Evolutionary conservation across 2,797 vertebrate genomes (phyloP), one percentile per base, ranked within the genome.

Genomic region (Rhinichthys osculus): DNA sequence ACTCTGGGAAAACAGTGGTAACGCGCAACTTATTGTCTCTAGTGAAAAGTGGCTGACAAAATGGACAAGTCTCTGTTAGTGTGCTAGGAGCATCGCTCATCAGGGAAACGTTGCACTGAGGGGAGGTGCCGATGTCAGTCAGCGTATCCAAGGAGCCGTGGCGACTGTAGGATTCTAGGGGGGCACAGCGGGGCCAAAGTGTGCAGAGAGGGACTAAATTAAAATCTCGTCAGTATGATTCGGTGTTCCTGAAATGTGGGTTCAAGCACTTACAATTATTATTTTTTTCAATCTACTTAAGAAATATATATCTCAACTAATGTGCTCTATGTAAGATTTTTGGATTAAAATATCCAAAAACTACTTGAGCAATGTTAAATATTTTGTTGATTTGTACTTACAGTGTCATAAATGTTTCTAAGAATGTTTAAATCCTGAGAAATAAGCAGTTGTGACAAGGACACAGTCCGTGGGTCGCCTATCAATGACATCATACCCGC

Each of bases 51-150:
- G 81, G 30, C 72, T 69, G 57, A 64, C 52, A 64, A 62, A 47
- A 72, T 44, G 64, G 9, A 44, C 62, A 77, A 82, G 85, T 78
- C 50, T 86, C 30, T 66, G 71, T 81, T 62, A 50, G n/a, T 40
- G 38, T 47, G 79, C 54, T 78, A 52, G 35, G 44, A 44, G 62
- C 85, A 82, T 77, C 62, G 35, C 17, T 86, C 81, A 64, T 33
- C 27, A 17, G 74, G 81, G 85, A 79, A 47, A 52, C 85, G 81
- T 40, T 72, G 73, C 57, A n/a, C 52, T 74, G 81, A 88, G 84
- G 87, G 87, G 84, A 80, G 87, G 87, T 62, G 84, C 84, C 44
- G 69, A 62, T 80, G 84, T 88, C 84, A 88, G 17, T 83, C 81
- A 47, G 38, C 77, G 52, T 73, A 78, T 81, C 72, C 50, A 81